Base-by-base conservation (phyloP, 2,888 invertebrate genomes). In the Caenorhabditis wallacei region DNA sequence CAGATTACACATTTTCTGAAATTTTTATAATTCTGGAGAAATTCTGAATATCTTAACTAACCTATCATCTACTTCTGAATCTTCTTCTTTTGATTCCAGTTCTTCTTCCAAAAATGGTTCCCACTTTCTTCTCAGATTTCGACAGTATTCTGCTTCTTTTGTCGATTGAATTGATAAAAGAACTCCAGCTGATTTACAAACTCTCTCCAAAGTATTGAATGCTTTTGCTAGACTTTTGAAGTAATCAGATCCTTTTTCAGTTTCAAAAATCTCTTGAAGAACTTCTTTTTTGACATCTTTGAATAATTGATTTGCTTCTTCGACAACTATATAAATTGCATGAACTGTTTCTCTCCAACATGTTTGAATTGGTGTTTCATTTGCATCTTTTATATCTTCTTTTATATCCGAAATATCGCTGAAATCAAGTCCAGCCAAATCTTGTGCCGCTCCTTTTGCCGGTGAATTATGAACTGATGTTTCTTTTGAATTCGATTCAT, bases 1-100 rank as follows among this genome's bases (percentile, higher is more conserved):
- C 88, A 89, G 18, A 89, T 84, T n/a, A 78, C 83, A 53, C 88
- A 88, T 51, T 74, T 85, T 75, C 84, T 84, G 66, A 24, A 80
- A 57, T 20, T 16, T 18, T 18, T 0, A 30, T 30, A 30, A 3
- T 30, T 30, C 8, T 30, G 30, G 3, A 35, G n/a, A 30, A 37
- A 7, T 24, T 68, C 10, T 54, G 20, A 16, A n/a, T 13, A n/a
- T 3, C 59, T 18, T 53, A 30, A 40, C 13, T 16, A 13, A 69
- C 56, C 63, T 70, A 5, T 56, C 76, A 48, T 69, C 75, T 20
- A n/a, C 10, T n/a, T n/a, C n/a, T 7, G 10, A 8, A 10, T 72
- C 54, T 51, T 63, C 63, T 53, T 3, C 13, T 18, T 48, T 64
- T 13, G n/a, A 10, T 8, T 64, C 63, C 2, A n/a, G n/a, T 7